A percentile compares a stretch with the other conserved stretches of the same genome.
Evolutionary conservation across 1,140 invertebrate genomes (phyloP).

Genomic region (Leptopilina clavipes): DNA sequence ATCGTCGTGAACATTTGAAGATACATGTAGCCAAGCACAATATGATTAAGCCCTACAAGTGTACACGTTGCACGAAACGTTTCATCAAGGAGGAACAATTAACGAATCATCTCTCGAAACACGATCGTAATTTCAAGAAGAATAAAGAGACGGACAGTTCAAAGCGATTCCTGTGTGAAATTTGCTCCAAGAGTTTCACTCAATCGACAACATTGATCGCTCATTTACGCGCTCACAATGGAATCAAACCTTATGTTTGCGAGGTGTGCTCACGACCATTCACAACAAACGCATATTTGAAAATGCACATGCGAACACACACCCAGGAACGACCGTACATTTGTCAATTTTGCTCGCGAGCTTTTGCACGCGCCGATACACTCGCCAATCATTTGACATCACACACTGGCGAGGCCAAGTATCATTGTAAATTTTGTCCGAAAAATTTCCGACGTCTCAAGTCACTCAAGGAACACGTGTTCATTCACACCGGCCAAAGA

Average conservation of each 20-base stretch:
- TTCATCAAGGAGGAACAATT: conserved; percentile 74
- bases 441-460: conserved; percentile 78
- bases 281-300: conserved; percentile 73
- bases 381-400: conserved; percentile 74
- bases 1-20: conserved; percentile 78
- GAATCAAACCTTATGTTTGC: conserved; percentile 81
- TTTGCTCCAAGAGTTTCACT: conserved; percentile 78
- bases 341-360: conserved; percentile 76
- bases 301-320: conserved; percentile 76
- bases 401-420: conserved; percentile 79
- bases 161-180: conserved; percentile 82
- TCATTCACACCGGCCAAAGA: conserved; percentile 78
- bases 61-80: conserved; percentile 70
- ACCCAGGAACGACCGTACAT: conserved; percentile 78
- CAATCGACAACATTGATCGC: conserved; percentile 74
- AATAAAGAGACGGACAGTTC: conserved; percentile 78
- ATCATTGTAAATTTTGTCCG: conserved; percentile 79
- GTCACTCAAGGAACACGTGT: conserved; percentile 79
- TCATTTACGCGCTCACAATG: conserved; percentile 78
- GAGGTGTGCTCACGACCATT: conserved; percentile 79
- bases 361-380: conserved; percentile 72
- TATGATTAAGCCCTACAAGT: conserved; percentile 74
- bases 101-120: conserved; percentile 74
- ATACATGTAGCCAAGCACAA: conserved; percentile 74
- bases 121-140: conserved; percentile 78